Evolutionary conservation across 2,888 invertebrate species (phyloP).

Genomic region (Conchocele bisecta): DNA sequence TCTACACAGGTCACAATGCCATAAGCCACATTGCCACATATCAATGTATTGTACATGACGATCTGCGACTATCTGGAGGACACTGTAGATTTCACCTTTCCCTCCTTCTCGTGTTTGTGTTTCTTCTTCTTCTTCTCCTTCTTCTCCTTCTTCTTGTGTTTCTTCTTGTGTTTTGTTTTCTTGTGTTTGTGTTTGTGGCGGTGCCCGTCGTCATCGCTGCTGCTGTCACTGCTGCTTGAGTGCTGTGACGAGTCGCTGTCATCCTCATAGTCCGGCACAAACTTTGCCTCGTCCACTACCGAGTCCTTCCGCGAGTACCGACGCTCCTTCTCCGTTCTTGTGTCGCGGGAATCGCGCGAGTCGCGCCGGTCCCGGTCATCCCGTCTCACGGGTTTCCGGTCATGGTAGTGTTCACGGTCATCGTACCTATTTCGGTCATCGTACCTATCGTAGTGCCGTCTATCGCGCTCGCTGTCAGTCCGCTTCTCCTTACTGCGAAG

Average conservation of each 20-base stretch:
- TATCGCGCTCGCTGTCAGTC: constrained; percentile 62
- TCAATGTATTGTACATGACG: too few species aligned
- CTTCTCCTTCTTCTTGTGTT: constrained; percentile 66
- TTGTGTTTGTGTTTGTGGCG: constrained; percentile 58
- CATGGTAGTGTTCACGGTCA: constrained; percentile 30
- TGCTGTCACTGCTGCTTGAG: constrained; percentile 39
- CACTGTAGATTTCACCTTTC: background rate
- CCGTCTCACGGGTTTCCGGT: constrained; percentile 25
- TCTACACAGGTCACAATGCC: too few species aligned
- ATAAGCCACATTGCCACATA: too few species aligned
- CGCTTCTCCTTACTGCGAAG: constrained; percentile 65
- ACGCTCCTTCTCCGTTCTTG: constrained; percentile 2
- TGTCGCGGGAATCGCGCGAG: constrained; percentile 4
- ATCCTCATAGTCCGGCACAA: constrained; percentile 78
- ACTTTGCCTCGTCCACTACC: constrained; percentile 75
- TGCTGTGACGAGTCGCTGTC: constrained; percentile 54
- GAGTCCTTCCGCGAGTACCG: constrained; percentile 69
- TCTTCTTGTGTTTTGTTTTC: constrained; percentile 67
- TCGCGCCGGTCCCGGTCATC: constrained; percentile 21
- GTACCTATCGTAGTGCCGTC: constrained; percentile 28
- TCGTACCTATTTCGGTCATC: constrained; percentile 13
- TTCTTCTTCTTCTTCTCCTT: constrained; percentile 63
- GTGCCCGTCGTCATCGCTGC: constrained; percentile 47
- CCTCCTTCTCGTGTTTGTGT: constrained; percentile 35
- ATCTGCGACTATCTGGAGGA: too few species aligned